Evolutionary conservation across 2,113 vertebrate species (phyloP).

Genomic region (Nicator chloris): DNA sequence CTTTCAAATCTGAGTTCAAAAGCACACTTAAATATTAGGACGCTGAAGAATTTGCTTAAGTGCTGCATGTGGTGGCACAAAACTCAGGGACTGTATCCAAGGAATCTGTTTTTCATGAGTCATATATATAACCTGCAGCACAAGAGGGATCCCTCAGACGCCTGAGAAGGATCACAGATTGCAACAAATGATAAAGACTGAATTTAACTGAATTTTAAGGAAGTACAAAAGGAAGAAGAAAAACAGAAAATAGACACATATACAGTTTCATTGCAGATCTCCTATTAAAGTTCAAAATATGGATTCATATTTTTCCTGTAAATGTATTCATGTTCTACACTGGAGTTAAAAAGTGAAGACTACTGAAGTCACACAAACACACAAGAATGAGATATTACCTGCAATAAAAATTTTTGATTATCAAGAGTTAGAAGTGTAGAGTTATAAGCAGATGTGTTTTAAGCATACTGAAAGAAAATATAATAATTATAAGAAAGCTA

Average conservation of each 20-base stretch:
- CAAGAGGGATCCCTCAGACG: background rate
- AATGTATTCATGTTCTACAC: background rate
- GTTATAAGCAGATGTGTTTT: background rate
- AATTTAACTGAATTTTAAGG: background rate
- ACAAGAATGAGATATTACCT: background rate
- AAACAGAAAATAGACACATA: background rate
- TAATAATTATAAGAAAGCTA: background rate
- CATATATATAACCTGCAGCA: background rate
- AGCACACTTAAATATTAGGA: background rate
- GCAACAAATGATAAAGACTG: background rate
- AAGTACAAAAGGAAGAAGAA: background rate
- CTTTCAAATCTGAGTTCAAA: background rate
- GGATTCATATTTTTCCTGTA: background rate
- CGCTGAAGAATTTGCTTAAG: background rate
- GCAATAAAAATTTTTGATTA: background rate
- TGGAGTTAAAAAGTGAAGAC: background rate
- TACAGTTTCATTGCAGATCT: background rate
- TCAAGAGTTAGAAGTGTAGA: background rate
- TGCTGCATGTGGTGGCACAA: background rate
- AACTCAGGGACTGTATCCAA: background rate
- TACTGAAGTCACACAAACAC: background rate
- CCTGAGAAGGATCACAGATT: background rate
- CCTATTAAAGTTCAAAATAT: background rate
- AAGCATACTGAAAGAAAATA: background rate
- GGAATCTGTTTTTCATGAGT: background rate